Base-by-base conservation (phyloP, 2,113 vertebrate genomes). In the Guaruba guarouba region DNA sequence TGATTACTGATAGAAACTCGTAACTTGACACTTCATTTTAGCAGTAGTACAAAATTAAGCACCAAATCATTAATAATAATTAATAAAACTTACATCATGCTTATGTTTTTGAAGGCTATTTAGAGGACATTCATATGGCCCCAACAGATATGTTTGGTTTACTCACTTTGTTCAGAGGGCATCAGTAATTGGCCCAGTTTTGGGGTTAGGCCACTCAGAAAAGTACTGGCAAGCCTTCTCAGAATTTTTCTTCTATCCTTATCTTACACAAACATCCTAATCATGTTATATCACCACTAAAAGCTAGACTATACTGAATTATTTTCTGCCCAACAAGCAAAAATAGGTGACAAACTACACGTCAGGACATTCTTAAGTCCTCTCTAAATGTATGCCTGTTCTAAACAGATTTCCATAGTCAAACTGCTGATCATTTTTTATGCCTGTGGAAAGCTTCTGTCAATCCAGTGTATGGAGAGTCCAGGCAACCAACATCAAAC, bases 271-370 rank as follows among this genome's bases (percentile, higher is more conserved):
- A 82, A 86, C 37, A 83, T 62, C 37, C 35, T 82, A 83, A 81
- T 70, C 51, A 35, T 49, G 25, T 70, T 31, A 49, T 29, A 75
- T 57, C 63, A 62, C 41, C 61, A 78, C 39, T 39, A 86, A 88
- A 86, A 90, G 13, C 51, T 78, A 78, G 64, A 88, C n/a, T 83
- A 74, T 49, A 88, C n/a, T 55, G 48, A 78, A 88, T 54, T 86
- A 55, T 92, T 92, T 95, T 88, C 46, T 86, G 71, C 57, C 41
- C 41, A 93, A 59, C 41, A 83, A 61, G 61, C n/a, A 89, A 81
- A 86, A 86, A 41, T 29, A 84, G 31, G 70, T 51, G 41, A 80
- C 25, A 66, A 52, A 43, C 62, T 82, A 76, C 76, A 12, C 35
- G 24, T 73, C 52, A 82, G n/a, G 46, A 69, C 54, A 46, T 33